Evolutionary conservation across 2,888 invertebrate genomes (phyloP).

Genomic region (Eupithecia exiguata): DNA sequence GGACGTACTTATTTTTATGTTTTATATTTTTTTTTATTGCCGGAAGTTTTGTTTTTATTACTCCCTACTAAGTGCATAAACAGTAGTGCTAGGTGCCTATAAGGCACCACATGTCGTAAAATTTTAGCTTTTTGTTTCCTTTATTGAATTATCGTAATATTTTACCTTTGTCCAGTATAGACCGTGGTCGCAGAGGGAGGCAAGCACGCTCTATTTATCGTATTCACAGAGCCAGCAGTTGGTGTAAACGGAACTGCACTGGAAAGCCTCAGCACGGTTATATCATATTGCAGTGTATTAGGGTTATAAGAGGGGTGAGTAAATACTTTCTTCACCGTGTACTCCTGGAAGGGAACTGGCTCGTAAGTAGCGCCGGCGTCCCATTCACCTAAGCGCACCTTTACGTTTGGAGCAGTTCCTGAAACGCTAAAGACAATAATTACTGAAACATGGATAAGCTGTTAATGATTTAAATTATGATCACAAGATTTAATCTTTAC

Average conservation of each 20-base stretch:
- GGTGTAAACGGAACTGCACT: slow-evolving; percentile 81
- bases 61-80: too few species aligned
- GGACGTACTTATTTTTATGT: too few species aligned
- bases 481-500: slow-evolving; percentile 49
- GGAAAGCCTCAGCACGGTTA: slow-evolving; percentile 90
- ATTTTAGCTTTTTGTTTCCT: too few species aligned
- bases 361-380: slow-evolving; percentile 86
- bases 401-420: slow-evolving; percentile 81
- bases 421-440: slow-evolving; percentile 59
- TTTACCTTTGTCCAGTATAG: slow-evolving; percentile 80
- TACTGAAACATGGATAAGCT: not conserved
- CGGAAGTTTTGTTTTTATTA: too few species aligned
- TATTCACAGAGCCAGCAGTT: slow-evolving; percentile 73
- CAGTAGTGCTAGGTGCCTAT: too few species aligned
- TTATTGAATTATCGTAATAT: not conserved
- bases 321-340: slow-evolving; percentile 82
- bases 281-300: slow-evolving; percentile 90
- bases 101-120: too few species aligned
- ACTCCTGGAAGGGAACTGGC: slow-evolving; percentile 86
- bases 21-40: too few species aligned
- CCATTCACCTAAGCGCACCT: slow-evolving; percentile 91
- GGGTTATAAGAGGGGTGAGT: slow-evolving; percentile 87
- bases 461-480: not conserved
- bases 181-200: slow-evolving; percentile 69
- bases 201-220: slow-evolving; percentile 86